Base-by-base conservation (phyloP, 2,113 vertebrate species). In the Coturnix japonica region DNA sequence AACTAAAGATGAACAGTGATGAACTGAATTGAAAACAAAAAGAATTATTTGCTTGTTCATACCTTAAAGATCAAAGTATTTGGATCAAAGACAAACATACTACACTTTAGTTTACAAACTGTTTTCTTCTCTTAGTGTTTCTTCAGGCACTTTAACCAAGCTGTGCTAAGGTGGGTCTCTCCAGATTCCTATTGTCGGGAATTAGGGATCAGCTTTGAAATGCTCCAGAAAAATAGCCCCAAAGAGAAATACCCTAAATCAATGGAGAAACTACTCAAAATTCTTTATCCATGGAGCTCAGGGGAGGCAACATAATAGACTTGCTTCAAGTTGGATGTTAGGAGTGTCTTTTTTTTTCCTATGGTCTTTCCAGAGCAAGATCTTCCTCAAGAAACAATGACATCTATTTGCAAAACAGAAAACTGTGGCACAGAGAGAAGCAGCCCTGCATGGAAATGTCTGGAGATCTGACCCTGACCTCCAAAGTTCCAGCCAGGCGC, bases 61-160 rank as follows among this genome's bases (percentile, higher is more conserved):
- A 67, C 79, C 56, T 92, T 60, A 56, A 43, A 87, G 91, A 94
- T 92, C 77, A 92, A 94, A 92, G 91, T 44, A 57, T 67, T 82
- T 80, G 67, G 60, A 61, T 39, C 0, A 0, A 30, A 77, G 67
- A 47, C 46, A 91, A 95, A 73, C 44, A 70, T 5, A n/a, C 43
- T 47, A n/a, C 6, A 13, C 59, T 60, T 20, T 44, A 39, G 74
- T 94, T 92, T 54, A 59, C 6, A 2, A 56, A 54, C 44, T 73
- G 5, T 41, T 59, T 61, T 87, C 60, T 82, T 41, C 39, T 78
- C 47, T 19, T 6, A 75, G 13, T 25, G 20, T 59, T 87, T 76
- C 57, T 79, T 66, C 31, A 76, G 81, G 67, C 4, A 1, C 25
- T 37, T 54, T 39, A 76, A 7, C n/a, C 22, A 53, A 31, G 35